These are phyloP conservation scores for Apamea anceps DNA, from an alignment of 2,888 invertebrate genomes.

Conservation along the genomic window DNA sequence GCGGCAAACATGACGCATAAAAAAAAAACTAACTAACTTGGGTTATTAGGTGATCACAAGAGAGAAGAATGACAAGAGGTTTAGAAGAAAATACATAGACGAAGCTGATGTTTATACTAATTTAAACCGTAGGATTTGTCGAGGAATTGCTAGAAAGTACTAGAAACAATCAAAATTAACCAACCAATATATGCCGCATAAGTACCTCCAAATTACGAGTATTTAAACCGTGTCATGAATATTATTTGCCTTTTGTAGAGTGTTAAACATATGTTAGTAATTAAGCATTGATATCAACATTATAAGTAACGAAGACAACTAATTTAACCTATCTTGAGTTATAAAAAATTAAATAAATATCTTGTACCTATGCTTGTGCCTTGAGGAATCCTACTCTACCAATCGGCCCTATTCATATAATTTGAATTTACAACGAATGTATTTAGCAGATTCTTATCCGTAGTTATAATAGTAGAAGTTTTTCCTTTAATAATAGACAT, in stretches of 20 bases:
- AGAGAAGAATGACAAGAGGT: background rate
- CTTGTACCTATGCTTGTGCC: background rate
- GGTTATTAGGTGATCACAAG: conserved; percentile 9
- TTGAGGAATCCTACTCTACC: background rate
- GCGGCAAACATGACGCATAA: no score
- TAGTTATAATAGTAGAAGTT: no score
- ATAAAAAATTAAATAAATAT: background rate
- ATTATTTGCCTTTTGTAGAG: conserved; percentile 4
- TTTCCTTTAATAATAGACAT: no score
- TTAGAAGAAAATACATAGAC: background rate
- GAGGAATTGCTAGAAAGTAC: conserved; percentile 5
- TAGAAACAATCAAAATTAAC: background rate
- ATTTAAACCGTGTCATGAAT: conserved; percentile 2
- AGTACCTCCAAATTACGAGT: background rate
- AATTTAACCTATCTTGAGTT: no score
- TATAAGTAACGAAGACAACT: background rate
- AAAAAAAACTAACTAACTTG: no score
- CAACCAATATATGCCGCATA: background rate
- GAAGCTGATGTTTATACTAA: background rate
- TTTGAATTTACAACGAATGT: background rate
- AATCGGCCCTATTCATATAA: background rate
- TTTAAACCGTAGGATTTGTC: background rate
- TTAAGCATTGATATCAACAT: background rate
- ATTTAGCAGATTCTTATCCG: no score
- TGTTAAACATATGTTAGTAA: background rate